Base-by-base conservation (phyloP, 2,113 vertebrate genomes). In the Spea multiplicata region DNA sequence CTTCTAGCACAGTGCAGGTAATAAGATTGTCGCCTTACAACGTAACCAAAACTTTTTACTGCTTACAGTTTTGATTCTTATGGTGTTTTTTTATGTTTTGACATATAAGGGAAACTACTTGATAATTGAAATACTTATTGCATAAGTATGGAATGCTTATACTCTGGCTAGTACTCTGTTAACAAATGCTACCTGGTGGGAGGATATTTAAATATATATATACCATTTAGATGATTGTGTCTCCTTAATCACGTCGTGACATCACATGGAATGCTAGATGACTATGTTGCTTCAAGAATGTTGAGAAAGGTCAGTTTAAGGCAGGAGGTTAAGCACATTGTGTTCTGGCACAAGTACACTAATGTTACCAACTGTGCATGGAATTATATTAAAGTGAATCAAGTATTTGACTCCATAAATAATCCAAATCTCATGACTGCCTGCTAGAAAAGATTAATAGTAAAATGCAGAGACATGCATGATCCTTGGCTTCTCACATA, bases 1-100 rank as follows among this genome's bases (percentile, higher is more conserved):
- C 96, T 71, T 92, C 95, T 6, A 92, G 91, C 30, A 91, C 85
- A 14, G 76, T 88, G 0, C 95, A 93, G 84, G 90, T 88, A 81
- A 92, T 30, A 30, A 30, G 30, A 30, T 2, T 30, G 30, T 30
- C 30, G 30, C 30, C 30, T 30, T 30, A 30, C 30, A 30, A 30
- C 30, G 2, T 2, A 30, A 30, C 30, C 30, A 30, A 30, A 30
- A 30, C 30, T 30, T 30, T 30, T 30, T 30, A 30, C 30, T 30
- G 30, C 30, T 30, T 53, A 8, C 50, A 53, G 50, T 6, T 53
- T 53, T 53, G 6, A 53, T 6, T 10, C 2, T 53, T 53, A 6
- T 53, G 50, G 50, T 53, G 14, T 59, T 59, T 59, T 13, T 30
- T 30, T 30, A 30, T 30, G 30, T 30, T 30, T 30, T 30, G 2